Percentiles rank a stretch among this genome's conserved stretches.
phyloP scores from a whole-genome alignment of 2,113 vertebrate species.

The Malurus melanocephalus region DNA sequence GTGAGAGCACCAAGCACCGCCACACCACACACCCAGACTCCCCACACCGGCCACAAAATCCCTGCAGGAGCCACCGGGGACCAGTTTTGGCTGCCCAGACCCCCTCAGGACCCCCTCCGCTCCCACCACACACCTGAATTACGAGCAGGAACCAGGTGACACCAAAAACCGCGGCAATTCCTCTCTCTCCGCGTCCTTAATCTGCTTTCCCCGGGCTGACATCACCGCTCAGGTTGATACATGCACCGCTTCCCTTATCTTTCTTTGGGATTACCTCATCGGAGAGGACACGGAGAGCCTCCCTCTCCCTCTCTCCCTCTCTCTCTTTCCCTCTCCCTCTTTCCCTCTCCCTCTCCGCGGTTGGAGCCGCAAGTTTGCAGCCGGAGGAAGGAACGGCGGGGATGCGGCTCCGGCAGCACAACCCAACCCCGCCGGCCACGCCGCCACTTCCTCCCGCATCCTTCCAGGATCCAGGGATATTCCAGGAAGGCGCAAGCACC shows the following conservation, averaged over 20 bases:
- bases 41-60: neutral
- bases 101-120: neutral
- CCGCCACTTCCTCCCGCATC: neutral
- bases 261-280: constrained; percentile 32
- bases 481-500: neutral
- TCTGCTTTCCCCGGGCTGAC: neutral
- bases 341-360: no score
- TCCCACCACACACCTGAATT: accelerated
- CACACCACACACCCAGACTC: neutral
- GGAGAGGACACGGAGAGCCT: neutral
- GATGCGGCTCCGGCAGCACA: neutral
- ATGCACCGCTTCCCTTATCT: constrained; percentile 30
- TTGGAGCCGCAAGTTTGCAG: neutral
- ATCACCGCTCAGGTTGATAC: constrained; percentile 27
- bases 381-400: neutral
- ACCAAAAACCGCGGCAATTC: neutral
- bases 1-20: neutral
- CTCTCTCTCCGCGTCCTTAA: neutral
- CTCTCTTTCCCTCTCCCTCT: neutral
- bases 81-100: neutral
- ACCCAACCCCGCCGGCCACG: neutral
- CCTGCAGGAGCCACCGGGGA: neutral
- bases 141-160: neutral
- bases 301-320: neutral
- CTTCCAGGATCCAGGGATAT: accelerated